These are phyloP conservation scores for Pomatorhinus ruficollis DNA, from an alignment of 2,113 vertebrate species.

Conservation along the genomic window DNA sequence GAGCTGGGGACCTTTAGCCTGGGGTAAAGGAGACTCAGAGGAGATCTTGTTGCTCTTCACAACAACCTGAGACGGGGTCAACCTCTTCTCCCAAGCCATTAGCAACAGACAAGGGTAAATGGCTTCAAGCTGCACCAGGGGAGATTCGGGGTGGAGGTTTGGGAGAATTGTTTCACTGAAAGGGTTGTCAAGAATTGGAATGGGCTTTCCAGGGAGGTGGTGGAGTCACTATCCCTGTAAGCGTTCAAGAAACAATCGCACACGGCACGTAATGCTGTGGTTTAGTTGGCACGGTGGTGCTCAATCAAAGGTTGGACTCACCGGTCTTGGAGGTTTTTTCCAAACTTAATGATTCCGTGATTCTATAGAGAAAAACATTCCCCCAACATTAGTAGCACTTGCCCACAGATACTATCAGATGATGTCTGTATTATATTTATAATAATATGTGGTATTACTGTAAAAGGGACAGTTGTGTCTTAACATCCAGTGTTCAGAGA, in stretches of 20 bases:
- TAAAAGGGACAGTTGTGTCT: neutral
- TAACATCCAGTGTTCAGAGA: neutral
- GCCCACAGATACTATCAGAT: neutral
- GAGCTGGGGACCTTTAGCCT: neutral
- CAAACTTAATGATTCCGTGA: neutral
- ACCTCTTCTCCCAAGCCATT: neutral
- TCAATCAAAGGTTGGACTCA: neutral
- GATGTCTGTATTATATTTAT: neutral
- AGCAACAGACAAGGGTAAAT: neutral
- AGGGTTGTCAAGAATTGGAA: neutral
- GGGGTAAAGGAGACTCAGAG: neutral
- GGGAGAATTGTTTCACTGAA: neutral
- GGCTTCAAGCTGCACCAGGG: neutral
- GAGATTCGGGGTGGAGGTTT: neutral
- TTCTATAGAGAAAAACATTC: neutral
- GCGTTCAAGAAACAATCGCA: neutral
- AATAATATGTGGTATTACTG: neutral
- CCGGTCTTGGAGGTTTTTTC: neutral
- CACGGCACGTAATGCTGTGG: neutral
- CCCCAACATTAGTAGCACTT: neutral
- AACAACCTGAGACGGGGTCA: neutral
- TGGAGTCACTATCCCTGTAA: neutral
- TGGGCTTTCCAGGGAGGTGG: neutral
- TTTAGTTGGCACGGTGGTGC: neutral
- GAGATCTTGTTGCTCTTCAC: neutral